Evolutionary conservation across 2,888 invertebrate species (phyloP).

Genomic region (Eupithecia inturbata): DNA sequence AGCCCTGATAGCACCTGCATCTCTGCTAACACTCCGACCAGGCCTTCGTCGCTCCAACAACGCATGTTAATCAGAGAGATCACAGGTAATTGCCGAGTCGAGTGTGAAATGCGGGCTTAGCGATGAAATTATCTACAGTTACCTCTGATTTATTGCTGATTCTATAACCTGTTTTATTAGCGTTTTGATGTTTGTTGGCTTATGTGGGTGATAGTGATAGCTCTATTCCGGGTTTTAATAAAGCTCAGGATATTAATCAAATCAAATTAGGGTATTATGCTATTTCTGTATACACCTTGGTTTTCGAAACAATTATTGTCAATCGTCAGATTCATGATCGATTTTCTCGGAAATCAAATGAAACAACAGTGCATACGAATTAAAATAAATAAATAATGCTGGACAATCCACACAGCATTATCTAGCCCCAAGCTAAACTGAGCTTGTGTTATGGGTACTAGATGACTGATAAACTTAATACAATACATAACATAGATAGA

Average conservation of each 20-base stretch:
- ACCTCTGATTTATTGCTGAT: conserved; percentile 65
- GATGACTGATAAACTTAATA: too few species aligned
- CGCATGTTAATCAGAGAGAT: conserved; percentile 81
- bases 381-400: too few species aligned
- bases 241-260: not conserved
- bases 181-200: conserved; percentile 22
- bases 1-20: not conserved
- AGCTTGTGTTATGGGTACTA: too few species aligned
- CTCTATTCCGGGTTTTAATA: conserved; percentile 3
- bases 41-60: conserved; percentile 45
- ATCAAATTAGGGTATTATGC: not conserved
- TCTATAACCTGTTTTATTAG: conserved; percentile 30
- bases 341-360: not conserved
- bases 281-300: not conserved
- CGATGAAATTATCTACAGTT: conserved; percentile 80
- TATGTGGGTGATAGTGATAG: conserved; percentile 13
- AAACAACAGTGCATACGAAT: not conserved
- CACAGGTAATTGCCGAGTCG: conserved; percentile 78
- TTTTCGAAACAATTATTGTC: not conserved
- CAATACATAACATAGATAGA: too few species aligned
- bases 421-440: too few species aligned
- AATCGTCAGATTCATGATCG: not conserved
- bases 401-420: too few species aligned
- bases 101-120: conserved; percentile 82
- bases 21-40: conserved; percentile 5